A percentile compares a stretch with the other conserved stretches of the same genome.
phyloP scores from a whole-genome alignment of 2,113 vertebrate species.

The Xiphophorus couchianus region DNA sequence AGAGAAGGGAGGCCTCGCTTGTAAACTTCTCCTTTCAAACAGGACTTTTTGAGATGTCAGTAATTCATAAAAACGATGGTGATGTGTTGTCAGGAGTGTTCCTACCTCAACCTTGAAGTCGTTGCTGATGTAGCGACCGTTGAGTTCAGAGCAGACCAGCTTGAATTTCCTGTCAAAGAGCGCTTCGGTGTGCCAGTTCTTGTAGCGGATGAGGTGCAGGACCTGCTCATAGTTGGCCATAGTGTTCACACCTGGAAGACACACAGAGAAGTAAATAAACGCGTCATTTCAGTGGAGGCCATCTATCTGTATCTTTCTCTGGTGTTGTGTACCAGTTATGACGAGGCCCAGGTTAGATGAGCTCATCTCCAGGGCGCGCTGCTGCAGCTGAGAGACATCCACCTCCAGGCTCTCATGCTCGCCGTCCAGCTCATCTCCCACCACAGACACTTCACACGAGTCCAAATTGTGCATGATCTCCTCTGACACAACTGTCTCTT shows the following conservation, averaged over 20 bases:
- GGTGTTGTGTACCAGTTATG: constrained; percentile 84
- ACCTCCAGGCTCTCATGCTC: constrained; percentile 94
- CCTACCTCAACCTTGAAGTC: constrained; percentile 96
- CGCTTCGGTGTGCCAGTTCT: constrained; percentile 90
- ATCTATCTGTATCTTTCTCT: background rate
- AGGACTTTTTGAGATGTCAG: background rate
- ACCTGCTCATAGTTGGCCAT: constrained; percentile 96
- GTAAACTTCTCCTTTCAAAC: background rate
- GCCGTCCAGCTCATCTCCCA: constrained; percentile 90
- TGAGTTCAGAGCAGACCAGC: constrained; percentile 94
- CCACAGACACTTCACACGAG: constrained; percentile 89
- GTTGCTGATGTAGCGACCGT: constrained; percentile 96
- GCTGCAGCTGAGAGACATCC: constrained; percentile 86
- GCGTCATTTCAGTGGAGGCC: too few relatives aligned
- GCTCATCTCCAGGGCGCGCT: constrained; percentile 90
- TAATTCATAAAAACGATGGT: background rate
- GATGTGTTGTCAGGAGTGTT: background rate
- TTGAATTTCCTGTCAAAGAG: constrained; percentile 97
- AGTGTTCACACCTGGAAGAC: constrained; percentile 87
- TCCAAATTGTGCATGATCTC: constrained; percentile 99
- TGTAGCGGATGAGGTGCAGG: constrained; percentile 90
- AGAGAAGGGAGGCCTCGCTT: background rate
- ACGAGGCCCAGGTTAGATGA: constrained; percentile 88
- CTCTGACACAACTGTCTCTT: constrained; percentile 96
- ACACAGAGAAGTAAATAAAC: constrained; percentile 1